Base-by-base conservation (phyloP, 2,113 vertebrate genomes). In the Oplegnathus fasciatus region DNA sequence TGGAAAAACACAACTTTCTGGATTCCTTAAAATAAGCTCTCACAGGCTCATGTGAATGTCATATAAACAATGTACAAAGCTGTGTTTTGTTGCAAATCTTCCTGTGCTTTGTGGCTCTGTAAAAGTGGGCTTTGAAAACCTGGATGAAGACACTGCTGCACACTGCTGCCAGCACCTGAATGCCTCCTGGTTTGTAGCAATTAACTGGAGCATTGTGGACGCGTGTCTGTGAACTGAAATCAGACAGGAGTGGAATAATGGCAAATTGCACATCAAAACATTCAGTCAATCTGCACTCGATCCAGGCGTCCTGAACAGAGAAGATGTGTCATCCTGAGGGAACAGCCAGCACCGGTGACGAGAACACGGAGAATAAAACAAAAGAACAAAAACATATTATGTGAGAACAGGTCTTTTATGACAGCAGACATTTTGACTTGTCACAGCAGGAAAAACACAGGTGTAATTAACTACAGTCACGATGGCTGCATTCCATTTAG, bases 251-350 rank as follows among this genome's bases (percentile, higher is more conserved):
- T 1, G 66, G 48, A 52, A 80, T 44, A 69, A 84, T 7, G n/a
- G 61, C 57, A 80, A 73, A 83, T 68, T 75, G 67, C 86, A 80
- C 73, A 83, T 83, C 60, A 78, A 84, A 71, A 83, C 70, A 37
- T 18, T 13, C 68, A 42, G 58, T 64, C 61, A 32, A 0, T 77
- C 76, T 60, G 60, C 52, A 22, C 30, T 18, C 32, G 20, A 65
- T 79, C 80, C 85, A 81, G 77, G 55, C 60, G 61, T 76, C n/a
- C 1, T 58, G 82, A 66, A n/a, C 60, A 62, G 4, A 68, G 61
- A 32, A 22, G 54, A 57, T 1, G 77, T 11, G 64, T 57, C 54
- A 5, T 80, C 69, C 68, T 11, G 55, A 57, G 34, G 50, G 52
- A 66, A 34, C 52, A 55, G 57, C 65, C 65, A 50, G 69, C 48